Evolutionary conservation across 2,888 invertebrate genomes (phyloP), one percentile per base, ranked within the genome.

Genomic region (Eupithecia subumbrata): DNA sequence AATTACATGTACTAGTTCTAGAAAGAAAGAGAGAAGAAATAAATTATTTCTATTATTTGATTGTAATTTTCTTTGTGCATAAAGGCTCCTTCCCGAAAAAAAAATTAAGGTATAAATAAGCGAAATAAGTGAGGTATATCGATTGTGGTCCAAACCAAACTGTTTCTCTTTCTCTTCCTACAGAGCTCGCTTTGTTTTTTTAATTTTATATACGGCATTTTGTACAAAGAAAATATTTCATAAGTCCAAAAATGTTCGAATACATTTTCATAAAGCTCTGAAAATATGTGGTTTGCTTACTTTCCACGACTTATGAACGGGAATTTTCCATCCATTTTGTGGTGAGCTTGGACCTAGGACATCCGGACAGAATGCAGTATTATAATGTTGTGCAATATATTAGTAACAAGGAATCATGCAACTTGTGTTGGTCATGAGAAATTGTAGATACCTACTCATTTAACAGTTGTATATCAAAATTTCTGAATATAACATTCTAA

Each of bases 251-350:
- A 60, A 34, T 37, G 5, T 34, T 30, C 34, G 18, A 64, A 64
- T 3, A 34, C 18, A 34, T 64, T 34, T 60, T 12, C 64, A 30
- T 30, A 64, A 34, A 45, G 69, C 56, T 60, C 69, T 70, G 43
- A 56, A 72, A 69, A 56, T 34, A 76, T 69, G 64, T 69, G 56
- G 43, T 22, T 66, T 43, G 63, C 56, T 69, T 69, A 45, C 68
- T 69, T 68, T 14, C 48, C 60, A 67, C 64, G 71, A 67, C 67
- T 74, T 70, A 70, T 77, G 75, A 80, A 78, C 73, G 63, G 63
- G 64, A 48, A 75, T 74, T 75, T 77, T 74, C 76, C 72, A 77
- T 76, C 76, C 72, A 79, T 73, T 78, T 78, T 76, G 75, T 56
- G 76, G 73, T 70, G 63, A 79, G 70, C 67, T 48, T 30, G 67